Evolutionary conservation across 2,888 invertebrate genomes (phyloP).

Genomic region (Pseudanteris insignis): DNA sequence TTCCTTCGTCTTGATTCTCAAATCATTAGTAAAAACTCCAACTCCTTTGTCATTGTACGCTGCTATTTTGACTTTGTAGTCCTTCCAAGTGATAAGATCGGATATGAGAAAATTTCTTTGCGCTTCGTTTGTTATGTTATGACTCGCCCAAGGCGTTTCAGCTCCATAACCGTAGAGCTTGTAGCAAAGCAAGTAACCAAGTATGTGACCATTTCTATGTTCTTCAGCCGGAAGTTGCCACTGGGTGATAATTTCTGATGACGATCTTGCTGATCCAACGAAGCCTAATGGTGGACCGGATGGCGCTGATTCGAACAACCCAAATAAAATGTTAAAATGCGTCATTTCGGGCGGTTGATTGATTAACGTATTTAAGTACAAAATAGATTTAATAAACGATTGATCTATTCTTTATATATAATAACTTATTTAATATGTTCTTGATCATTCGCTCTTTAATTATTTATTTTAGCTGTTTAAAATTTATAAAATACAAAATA

Average conservation of each 20-base stretch:
- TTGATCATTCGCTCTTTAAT: too few relatives aligned
- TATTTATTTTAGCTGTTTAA: too few relatives aligned
- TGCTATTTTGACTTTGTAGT: conserved; percentile 95
- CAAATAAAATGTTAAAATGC: conserved; percentile 3
- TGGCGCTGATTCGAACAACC: conserved; percentile 75
- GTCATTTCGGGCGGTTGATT: too few relatives aligned
- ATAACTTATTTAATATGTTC: too few relatives aligned
- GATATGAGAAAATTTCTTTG: conserved; percentile 90
- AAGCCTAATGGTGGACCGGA: conserved; percentile 95
- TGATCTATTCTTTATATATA: too few relatives aligned
- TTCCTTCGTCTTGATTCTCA: conserved; percentile 94
- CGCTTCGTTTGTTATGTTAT: conserved; percentile 92
- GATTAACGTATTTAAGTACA: too few relatives aligned
- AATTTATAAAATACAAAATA: too few relatives aligned
- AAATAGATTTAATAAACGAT: too few relatives aligned
- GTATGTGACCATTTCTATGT: conserved; percentile 92
- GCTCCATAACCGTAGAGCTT: conserved; percentile 90
- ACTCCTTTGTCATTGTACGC: conserved; percentile 97
- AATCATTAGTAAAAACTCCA: conserved; percentile 89
- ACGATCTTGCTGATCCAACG: conserved; percentile 92
- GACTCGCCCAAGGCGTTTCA: conserved; percentile 80
- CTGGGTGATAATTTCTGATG: conserved; percentile 94
- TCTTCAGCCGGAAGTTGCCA: conserved; percentile 97
- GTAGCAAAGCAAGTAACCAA: conserved; percentile 93
- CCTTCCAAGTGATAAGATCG: conserved; percentile 97